Base-by-base conservation (phyloP, 2,113 vertebrate species). In the Balaeniceps rex region DNA sequence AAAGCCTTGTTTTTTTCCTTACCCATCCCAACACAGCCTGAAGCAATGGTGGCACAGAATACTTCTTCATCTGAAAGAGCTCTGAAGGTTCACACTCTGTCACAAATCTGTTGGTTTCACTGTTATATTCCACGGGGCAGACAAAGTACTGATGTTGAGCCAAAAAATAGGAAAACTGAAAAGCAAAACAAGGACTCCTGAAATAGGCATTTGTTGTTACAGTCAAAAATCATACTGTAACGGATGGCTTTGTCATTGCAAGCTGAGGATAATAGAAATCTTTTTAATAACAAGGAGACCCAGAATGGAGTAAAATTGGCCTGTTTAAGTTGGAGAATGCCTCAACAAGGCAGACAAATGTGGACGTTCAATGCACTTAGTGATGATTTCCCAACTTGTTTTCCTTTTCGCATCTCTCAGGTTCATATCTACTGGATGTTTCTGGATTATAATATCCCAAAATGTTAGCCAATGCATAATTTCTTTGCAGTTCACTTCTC, bases 101-200 rank as follows among this genome's bases (percentile, higher is more conserved):
- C 4, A 99, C 98, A 61, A 99, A 99, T 60, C 99, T 98, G 93
- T 99, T 99, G 15, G 98, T 98, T 85, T 99, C 99, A 4, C 99
- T 99, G 95, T 98, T 99, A 86, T 99, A 99, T 79, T 99, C 99
- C 96, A 99, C 98, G 0, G 99, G 99, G 96, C 99, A 99, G 81
- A 99, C 99, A 78, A 99, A 99, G 98, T 99, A 99, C 96, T 99
- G 99, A 97, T 99, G 98, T 85, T 99, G 99, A 78, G 99, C 98
- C 80, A 99, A 97, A 64, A 99, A 94, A 91, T 99, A 99, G 69
- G 99, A 98, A 94, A 98, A 98, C 99, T 99, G 97, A 54, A 92
- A 89, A 79, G 76, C 58, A 97, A 93, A 97, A 86, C 38, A 86
- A 78, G n/a, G 60, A 51, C 34, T 76, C 19, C 9, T 88, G 51